Conservation (phyloP, 2,113 vertebrate genomes). For the Aegotheles bennettii region DNA sequence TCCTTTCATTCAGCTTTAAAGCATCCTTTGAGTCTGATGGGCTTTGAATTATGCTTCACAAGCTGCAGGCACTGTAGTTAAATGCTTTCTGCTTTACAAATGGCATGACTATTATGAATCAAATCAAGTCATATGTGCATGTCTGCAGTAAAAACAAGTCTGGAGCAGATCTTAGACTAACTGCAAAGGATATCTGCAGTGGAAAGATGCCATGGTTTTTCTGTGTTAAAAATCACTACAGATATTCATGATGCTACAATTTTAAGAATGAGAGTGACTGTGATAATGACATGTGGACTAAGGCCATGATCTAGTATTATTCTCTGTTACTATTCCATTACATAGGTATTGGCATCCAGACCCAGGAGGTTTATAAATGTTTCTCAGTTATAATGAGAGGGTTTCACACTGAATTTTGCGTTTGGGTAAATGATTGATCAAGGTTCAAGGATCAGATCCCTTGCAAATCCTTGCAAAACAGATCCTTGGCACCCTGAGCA, state of each 20-base stretch:
- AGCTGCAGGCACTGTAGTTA: not conserved
- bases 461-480: not conserved
- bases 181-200: not conserved
- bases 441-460: not conserved
- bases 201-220: not conserved
- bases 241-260: not conserved
- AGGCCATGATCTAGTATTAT: not conserved
- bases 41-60: not conserved
- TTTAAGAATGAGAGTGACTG: not conserved
- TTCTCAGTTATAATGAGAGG: not conserved
- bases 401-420: not conserved
- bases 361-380: not conserved
- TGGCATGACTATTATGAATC: not conserved
- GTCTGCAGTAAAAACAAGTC: not conserved
- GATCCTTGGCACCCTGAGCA: not conserved
- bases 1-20: not conserved
- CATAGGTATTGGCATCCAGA: not conserved
- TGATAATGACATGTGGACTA: not conserved
- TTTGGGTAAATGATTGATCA: not conserved
- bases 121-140: not conserved
- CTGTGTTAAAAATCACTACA: not conserved
- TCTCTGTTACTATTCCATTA: not conserved
- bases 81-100: not conserved
- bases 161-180: not conserved
- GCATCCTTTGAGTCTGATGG: not conserved